These are phyloP conservation scores for Hirudo medicinalis DNA, from an alignment of 1,140 invertebrate species.

Conservation along the genomic window DNA sequence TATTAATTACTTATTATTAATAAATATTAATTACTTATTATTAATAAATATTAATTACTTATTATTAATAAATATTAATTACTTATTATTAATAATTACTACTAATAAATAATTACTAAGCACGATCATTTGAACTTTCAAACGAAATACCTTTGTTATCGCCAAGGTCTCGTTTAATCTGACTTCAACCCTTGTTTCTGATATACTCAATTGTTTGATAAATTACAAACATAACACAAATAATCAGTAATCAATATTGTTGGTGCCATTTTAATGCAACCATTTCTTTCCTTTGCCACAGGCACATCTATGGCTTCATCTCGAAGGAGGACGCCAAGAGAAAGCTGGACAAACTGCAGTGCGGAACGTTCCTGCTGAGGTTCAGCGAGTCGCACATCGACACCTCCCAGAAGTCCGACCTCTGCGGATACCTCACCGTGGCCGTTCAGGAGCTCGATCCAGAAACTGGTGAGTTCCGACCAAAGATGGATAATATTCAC, in stretches of 20 bases:
- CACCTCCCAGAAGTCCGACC: constrained; percentile 19
- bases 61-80: too few relatives aligned
- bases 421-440: constrained; percentile 20
- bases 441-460: constrained; percentile 18
- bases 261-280: neutral
- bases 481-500: too few relatives aligned
- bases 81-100: too few relatives aligned
- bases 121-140: neutral
- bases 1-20: too few relatives aligned
- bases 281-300: neutral
- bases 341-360: neutral
- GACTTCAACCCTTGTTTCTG: too few relatives aligned
- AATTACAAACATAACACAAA: too few relatives aligned
- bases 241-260: neutral
- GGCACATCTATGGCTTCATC: constrained; percentile 22
- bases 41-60: neutral
- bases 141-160: neutral
- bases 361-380: constrained; percentile 20
- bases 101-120: neutral
- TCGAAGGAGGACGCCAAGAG: constrained; percentile 17
- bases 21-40: too few relatives aligned
- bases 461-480: constrained; percentile 9
- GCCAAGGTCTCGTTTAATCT: neutral
- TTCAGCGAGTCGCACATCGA: constrained; percentile 23
- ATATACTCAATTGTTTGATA: too few relatives aligned